Base-by-base conservation (phyloP, 2,797 vertebrate species). In the Basileuterus tristriatus region DNA sequence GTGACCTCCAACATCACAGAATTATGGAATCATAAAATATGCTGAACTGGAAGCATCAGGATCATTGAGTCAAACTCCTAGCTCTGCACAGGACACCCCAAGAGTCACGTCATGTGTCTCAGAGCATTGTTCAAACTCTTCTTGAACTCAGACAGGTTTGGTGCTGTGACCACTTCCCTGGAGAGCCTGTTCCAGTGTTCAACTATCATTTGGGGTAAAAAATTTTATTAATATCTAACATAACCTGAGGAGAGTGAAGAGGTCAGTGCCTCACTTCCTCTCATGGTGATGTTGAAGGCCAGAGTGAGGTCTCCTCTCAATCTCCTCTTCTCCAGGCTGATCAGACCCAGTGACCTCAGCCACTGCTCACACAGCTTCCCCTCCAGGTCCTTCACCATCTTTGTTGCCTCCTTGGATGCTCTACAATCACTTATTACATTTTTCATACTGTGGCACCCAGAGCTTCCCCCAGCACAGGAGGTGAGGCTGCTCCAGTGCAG, bases 361-460 rank as follows among this genome's bases (percentile, higher is more conserved):
- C 5, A 0, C 12, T 68, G 10, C 29, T 64, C 29, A 19, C 0
- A 30, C 0, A 0, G 8, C n/a, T 39, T 77, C 18, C 17, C 24
- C 15, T 64, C 37, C 21, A 22, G n/a, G 16, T 3, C 11, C 17
- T 58, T 46, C 58, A 34, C 18, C 17, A 23, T 32, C n/a, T 8
- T 58, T 37, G 2, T 15, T 6, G 17, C 11, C 4, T 50, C n/a
- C 6, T 44, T 16, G 23, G 10, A 30, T n/a, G 9, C 2, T 77
- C 10, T 52, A 3, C 20, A 39, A 19, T 22, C 15, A 3, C 3
- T 58, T 30, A 26, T 11, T 37, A 4, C 4, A 26, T 46, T 64
- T 70, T 46, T 50, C 2, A 32, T 6, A 17, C 2, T 46, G 24
- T 46, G n/a, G 1, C 2, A 3, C 15, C 44, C 58, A 34, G 1